Base-by-base conservation (phyloP, 2,888 invertebrate genomes). In the Pseudococcus longispinus region DNA sequence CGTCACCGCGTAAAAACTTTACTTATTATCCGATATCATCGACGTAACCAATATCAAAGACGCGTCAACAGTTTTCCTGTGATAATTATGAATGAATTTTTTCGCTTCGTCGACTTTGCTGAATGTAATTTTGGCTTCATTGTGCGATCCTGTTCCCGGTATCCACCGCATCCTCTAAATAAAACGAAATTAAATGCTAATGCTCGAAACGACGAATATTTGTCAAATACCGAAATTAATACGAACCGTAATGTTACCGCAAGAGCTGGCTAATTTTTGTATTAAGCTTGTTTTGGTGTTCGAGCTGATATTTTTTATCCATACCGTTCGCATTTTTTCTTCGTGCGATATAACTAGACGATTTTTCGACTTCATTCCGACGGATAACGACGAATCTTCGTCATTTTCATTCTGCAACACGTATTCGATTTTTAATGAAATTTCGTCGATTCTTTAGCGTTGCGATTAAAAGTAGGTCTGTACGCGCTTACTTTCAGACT, bases 261-360 rank as follows among this genome's bases (percentile, higher is more conserved):
- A 70, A 70, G 70, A 32, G 6, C 29, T 18, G 15, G 70, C 70
- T 26, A 70, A 32, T 70, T 70, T 70, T 18, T 70, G 70, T 29
- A 70, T 29, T 70, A 70, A 5, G 15, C 15, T 70, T 20, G 70
- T 70, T 70, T 70, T 70, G 18, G 70, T 70, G 29, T 26, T 29
- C 15, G 70, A 6, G 18, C 29, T 70, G 6, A 70, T 70, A 70
- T 70, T 70, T 29, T 29, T 70, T 18, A 70, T 70, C 70, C 26
- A 70, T 8, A 70, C 70, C 13, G 70, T 70, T 32, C 70, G 70
- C 70, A 29, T 70, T 70, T 70, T 70, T 70, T 70, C 70, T 29
- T 70, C 70, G 29, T 70, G 29, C 29, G 70, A 70, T 8, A 70
- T 15, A 15, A 70, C 70, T 13, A 70, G 29, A 29, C 70, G 70